A percentile compares a stretch with the other conserved stretches of the same genome.
Evolutionary conservation across 2,797 vertebrate species (phyloP).

Genomic region (Amazonetta brasiliensis): DNA sequence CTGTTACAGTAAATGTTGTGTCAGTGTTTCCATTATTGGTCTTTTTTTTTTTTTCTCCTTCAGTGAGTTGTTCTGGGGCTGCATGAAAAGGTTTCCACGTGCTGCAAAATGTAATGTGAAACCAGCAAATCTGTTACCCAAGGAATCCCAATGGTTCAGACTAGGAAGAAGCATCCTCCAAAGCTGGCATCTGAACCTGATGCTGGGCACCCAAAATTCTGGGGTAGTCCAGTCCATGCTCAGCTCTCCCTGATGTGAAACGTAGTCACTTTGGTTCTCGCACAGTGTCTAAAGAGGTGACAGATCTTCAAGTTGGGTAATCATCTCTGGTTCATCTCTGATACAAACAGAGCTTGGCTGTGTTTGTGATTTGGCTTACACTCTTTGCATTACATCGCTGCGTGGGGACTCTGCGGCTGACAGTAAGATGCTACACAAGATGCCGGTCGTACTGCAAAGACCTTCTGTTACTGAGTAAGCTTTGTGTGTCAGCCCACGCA

Average conservation of each 20-base stretch:
- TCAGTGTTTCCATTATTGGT: constrained; percentile 57
- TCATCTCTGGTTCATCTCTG: background rate
- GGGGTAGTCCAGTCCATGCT: accelerated
- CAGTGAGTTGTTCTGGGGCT: background rate
- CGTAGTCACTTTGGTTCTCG: background rate
- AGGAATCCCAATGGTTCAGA: background rate
- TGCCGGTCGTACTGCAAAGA: background rate
- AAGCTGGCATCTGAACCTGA: background rate
- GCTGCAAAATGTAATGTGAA: background rate
- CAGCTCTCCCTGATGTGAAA: accelerated
- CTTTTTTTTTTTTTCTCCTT: background rate
- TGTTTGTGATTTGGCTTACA: background rate
- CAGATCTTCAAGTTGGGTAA: background rate
- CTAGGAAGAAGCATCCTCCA: background rate
- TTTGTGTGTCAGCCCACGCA: background rate
- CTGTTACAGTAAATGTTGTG: constrained; percentile 60
- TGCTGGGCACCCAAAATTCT: background rate
- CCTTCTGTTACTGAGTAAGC: background rate
- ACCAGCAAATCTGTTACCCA: background rate
- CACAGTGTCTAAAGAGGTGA: background rate
- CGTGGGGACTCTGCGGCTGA: background rate
- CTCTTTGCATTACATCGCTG: accelerated
- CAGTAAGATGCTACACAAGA: background rate
- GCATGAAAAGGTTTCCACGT: background rate
- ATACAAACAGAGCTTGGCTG: background rate